Conservation (phyloP, 64 coral and sea anemone genomes). For the Cladopsammia gracilis region DNA sequence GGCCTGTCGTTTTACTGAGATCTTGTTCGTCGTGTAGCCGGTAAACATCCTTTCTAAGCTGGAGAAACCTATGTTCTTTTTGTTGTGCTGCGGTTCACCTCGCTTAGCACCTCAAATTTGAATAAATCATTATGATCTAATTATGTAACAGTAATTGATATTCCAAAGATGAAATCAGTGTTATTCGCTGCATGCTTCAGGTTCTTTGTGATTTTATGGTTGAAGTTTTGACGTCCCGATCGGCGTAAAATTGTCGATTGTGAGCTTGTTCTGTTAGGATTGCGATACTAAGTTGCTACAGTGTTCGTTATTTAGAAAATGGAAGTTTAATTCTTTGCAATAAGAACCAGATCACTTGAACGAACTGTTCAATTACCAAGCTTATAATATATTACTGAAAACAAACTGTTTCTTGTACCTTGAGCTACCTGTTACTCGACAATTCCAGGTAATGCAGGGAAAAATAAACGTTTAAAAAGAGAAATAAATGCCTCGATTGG, state of each 20-base stretch:
- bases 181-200: neutral
- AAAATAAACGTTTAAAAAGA: neutral
- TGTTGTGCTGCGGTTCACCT: slow-evolving; percentile 11
- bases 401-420: neutral
- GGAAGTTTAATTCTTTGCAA: neutral
- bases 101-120: neutral
- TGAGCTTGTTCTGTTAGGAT: neutral
- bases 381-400: neutral
- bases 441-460: neutral
- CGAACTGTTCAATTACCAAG: neutral
- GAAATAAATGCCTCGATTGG: neutral
- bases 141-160: slow-evolving; percentile 47
- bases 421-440: neutral
- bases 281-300: neutral
- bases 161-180: slow-evolving; percentile 18
- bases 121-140: slow-evolving; percentile 6
- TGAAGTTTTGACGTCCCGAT: neutral
- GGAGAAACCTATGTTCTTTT: slow-evolving; percentile 10
- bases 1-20: neutral
- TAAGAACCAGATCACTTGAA: slow-evolving; percentile 8
- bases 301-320: neutral
- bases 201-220: neutral
- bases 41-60: neutral
- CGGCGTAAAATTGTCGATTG: neutral
- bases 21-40: neutral